phyloP scores from a whole-genome alignment of 2,888 invertebrate species.

The Acleris sparsana region DNA sequence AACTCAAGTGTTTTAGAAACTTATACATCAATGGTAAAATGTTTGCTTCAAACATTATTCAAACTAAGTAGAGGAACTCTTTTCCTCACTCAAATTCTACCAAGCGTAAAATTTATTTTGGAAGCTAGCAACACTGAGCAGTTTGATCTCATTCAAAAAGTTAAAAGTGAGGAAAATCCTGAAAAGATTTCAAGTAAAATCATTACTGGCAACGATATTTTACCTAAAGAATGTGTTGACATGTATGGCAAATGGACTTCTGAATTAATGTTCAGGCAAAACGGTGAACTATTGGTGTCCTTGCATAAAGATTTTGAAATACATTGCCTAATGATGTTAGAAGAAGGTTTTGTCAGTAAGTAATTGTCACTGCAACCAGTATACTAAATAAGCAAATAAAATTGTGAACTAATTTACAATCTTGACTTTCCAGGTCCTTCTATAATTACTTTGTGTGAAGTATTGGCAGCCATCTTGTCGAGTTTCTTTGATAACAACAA shows the following conservation, averaged over 20 bases:
- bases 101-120: conserved; percentile 61
- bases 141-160: conserved; percentile 58
- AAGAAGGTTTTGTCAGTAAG: conserved; percentile 70
- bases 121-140: conserved; percentile 68
- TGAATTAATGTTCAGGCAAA: conserved; percentile 77
- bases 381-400: background rate
- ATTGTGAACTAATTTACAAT: conserved; percentile 8
- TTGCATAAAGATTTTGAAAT: conserved; percentile 71
- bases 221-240: conserved; percentile 65
- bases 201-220: conserved; percentile 63
- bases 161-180: conserved; percentile 47
- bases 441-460: conserved; percentile 64
- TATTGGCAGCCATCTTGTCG: conserved; percentile 68
- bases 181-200: conserved; percentile 62
- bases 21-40: conserved; percentile 68
- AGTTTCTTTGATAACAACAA: conserved; percentile 67
- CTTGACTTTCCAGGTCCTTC: conserved; percentile 64
- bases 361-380: conserved; percentile 37
- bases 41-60: conserved; percentile 68
- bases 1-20: conserved; percentile 49
- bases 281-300: conserved; percentile 64
- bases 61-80: conserved; percentile 70
- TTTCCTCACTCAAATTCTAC: conserved; percentile 70
- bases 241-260: conserved; percentile 70
- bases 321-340: conserved; percentile 64